Conservation (phyloP, 2,797 vertebrate species). For the Semotilus atromaculatus region DNA sequence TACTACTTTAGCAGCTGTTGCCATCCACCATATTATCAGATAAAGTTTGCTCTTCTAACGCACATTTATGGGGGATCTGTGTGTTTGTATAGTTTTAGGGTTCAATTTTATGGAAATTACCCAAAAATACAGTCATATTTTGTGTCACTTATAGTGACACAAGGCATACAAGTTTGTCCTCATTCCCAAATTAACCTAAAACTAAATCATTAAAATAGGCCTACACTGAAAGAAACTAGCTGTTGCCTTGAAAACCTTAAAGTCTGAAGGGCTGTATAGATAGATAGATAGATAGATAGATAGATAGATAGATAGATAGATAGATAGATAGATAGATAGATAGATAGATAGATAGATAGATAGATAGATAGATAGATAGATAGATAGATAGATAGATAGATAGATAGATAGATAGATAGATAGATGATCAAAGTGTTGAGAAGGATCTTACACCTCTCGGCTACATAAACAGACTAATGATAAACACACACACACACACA, state of each 20-base stretch:
- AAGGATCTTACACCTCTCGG: slow-evolving; percentile 14
- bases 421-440: background rate
- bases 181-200: background rate
- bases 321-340: too few relatives aligned
- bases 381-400: background rate
- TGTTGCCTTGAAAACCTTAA: background rate
- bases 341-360: background rate
- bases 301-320: too few relatives aligned
- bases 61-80: background rate
- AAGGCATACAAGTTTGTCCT: background rate
- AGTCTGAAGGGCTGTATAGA: background rate
- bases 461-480: slow-evolving; percentile 39
- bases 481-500: background rate
- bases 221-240: background rate
- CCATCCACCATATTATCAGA: background rate
- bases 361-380: background rate
- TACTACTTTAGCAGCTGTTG: background rate
- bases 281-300: background rate
- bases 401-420: background rate
- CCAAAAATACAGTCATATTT: background rate
- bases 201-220: background rate
- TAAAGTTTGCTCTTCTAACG: background rate
- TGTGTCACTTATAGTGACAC: background rate
- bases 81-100: background rate
- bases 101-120: background rate